Evolutionary conservation across 2,888 invertebrate species (phyloP).

Genomic region (Atrina japonica): DNA sequence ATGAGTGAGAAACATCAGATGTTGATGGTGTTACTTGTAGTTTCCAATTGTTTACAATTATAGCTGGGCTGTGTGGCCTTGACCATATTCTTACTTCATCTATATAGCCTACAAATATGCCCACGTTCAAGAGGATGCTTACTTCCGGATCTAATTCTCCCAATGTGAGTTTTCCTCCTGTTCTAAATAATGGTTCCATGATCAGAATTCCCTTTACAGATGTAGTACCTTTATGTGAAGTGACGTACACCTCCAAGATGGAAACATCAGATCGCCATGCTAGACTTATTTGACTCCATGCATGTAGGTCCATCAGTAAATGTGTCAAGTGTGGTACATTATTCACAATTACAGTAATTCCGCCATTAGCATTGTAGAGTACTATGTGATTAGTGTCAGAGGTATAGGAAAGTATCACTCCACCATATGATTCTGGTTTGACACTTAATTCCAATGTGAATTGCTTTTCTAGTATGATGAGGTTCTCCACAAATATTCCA

Average conservation of each 20-base stretch:
- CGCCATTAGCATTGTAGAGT: constrained; percentile 42
- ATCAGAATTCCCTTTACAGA: constrained; percentile 55
- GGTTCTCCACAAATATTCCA: constrained; percentile 46
- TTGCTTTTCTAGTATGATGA: constrained; percentile 48
- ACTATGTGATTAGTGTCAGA: constrained; percentile 41
- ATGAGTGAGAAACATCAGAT: constrained; percentile 57
- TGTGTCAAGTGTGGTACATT: constrained; percentile 39
- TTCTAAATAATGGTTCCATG: constrained; percentile 42
- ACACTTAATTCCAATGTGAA: constrained; percentile 67
- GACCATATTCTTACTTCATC: constrained; percentile 68
- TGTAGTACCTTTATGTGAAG: constrained; percentile 44
- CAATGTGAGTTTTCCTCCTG: constrained; percentile 58
- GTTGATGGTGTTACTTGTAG: constrained; percentile 50
- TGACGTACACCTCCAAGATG: constrained; percentile 58
- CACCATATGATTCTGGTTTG: constrained; percentile 51
- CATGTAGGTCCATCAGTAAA: constrained; percentile 45
- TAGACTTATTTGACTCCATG: constrained; percentile 64
- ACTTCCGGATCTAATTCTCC: constrained; percentile 56
- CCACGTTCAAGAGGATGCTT: constrained; percentile 36
- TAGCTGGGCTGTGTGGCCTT: constrained; percentile 61
- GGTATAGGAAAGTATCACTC: constrained; percentile 57
- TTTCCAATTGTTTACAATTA: constrained; percentile 58
- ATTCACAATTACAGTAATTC: constrained; percentile 45
- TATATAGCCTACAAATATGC: constrained; percentile 59
- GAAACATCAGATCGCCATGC: constrained; percentile 50